phyloP scores from a whole-genome alignment of 1,140 invertebrate genomes.

The Metopolophium dirhodum region DNA sequence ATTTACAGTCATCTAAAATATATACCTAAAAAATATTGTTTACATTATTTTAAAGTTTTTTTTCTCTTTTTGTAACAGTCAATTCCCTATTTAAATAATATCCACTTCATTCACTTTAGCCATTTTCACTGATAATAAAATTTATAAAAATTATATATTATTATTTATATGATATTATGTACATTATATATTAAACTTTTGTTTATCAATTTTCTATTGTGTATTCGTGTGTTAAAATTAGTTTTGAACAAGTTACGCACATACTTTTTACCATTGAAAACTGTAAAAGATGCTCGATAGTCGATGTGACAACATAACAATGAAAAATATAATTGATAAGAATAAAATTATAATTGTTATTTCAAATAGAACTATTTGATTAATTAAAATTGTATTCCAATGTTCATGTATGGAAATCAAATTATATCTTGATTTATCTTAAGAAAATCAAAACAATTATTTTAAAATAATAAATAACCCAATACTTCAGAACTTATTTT shows the following conservation, averaged over 20 bases:
- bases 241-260: not conserved
- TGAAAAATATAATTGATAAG: not conserved
- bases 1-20: not conserved
- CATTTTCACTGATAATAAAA: not conserved
- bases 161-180: not conserved
- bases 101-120: not conserved
- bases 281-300: not conserved
- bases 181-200: slow-evolving; percentile 13
- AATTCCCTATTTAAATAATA: not conserved
- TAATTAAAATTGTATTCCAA: not conserved
- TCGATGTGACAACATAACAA: not conserved
- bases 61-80: not conserved
- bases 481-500: not conserved
- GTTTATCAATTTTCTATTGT: not conserved
- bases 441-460: not conserved
- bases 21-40: not conserved
- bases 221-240: not conserved
- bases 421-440: not conserved
- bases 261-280: not conserved
- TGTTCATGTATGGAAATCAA: not conserved
- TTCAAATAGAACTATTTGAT: not conserved
- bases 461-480: not conserved
- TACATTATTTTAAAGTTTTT: not conserved
- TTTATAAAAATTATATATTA: not conserved
- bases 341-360: not conserved